Conservation (phyloP, 1,140 invertebrate species). For the fruit fly (Drosophila melanogaster) region DNA sequence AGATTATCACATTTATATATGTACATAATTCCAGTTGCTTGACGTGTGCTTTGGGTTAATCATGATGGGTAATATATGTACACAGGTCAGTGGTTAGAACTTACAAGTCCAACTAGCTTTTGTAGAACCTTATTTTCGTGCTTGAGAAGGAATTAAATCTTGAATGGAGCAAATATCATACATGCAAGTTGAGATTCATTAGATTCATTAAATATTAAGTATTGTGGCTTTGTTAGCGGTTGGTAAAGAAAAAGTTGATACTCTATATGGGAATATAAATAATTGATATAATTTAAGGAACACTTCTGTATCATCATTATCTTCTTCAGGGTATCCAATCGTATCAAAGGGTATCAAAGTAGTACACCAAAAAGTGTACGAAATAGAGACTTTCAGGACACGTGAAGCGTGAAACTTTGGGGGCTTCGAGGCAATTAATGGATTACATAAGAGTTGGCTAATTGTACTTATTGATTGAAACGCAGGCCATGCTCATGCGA, state of each 20-base stretch:
- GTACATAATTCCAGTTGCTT: background rate
- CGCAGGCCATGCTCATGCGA: constrained; percentile 10
- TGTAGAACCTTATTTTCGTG: constrained; percentile 68
- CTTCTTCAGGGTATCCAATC: no score
- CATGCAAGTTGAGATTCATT: background rate
- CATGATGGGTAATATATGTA: background rate
- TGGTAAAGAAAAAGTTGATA: background rate
- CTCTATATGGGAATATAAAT: no score
- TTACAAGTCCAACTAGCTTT: constrained; percentile 47
- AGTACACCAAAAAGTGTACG: background rate
- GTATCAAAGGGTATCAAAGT: background rate
- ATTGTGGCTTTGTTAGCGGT: background rate
- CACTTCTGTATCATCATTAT: no score
- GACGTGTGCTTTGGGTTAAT: background rate
- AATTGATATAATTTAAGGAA: no score
- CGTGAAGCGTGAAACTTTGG: constrained; percentile 12
- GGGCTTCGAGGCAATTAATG: constrained; percentile 16
- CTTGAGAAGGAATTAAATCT: constrained; percentile 68
- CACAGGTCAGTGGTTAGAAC: constrained; percentile 16
- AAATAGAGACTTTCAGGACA: background rate
- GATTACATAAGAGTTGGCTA: constrained; percentile 7
- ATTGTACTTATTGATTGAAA: constrained; percentile 20
- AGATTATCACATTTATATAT: no score
- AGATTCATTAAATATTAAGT: background rate
- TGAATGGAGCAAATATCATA: background rate